Evolutionary conservation across 2,113 vertebrate genomes (phyloP), one percentile per base, ranked within the genome.

Genomic region (Microcebus jonahi): DNA sequence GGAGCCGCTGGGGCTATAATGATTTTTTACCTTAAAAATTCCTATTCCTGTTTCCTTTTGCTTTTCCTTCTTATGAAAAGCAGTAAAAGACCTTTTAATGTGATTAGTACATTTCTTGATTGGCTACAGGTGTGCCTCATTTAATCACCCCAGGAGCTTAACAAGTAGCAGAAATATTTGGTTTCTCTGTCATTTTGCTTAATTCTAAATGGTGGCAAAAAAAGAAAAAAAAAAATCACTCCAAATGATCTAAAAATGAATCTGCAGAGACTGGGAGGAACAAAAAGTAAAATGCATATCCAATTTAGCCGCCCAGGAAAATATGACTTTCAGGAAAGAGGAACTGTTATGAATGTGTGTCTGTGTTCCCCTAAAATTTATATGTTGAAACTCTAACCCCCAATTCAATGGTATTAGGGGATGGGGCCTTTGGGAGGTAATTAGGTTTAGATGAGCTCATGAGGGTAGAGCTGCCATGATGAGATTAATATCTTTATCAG

Each of bases 131-230:
- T 65, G 1, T 67, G 59, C 5, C 3, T 92, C 61, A 91, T 88
- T 96, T 45, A 81, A 0, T 55, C 59, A 53, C 20, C 39, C 12
- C 3, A 17, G 34, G 80, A 55, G 7, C 29, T 91, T 91, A 96
- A 77, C 34, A 95, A 87, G 20, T 21, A 77, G 45, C 57, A 76
- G 68, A 79, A 96, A 61, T 61, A 84, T n/a, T 84, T 84, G 29
- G 25, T 71, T 91, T 86, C 39, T 95, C 31, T 88, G 12, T 53
- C 25, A 70, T 94, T 95, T 91, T 93, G 55, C 50, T 91, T 68
- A 73, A 82, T 48, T 88, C 50, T 63, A 45, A 73, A 39, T 23
- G 50, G 18, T 71, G n/a, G 53, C 48, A 77, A 91, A 65, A 85
- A 23, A 11, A 39, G 39, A 39, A 39, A 65, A 34, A 77, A 27